A percentile compares a stretch with the other conserved stretches of the same genome.
phyloP scores from a whole-genome alignment of 2,888 invertebrate species.

The Caenorhabditis sinica region DNA sequence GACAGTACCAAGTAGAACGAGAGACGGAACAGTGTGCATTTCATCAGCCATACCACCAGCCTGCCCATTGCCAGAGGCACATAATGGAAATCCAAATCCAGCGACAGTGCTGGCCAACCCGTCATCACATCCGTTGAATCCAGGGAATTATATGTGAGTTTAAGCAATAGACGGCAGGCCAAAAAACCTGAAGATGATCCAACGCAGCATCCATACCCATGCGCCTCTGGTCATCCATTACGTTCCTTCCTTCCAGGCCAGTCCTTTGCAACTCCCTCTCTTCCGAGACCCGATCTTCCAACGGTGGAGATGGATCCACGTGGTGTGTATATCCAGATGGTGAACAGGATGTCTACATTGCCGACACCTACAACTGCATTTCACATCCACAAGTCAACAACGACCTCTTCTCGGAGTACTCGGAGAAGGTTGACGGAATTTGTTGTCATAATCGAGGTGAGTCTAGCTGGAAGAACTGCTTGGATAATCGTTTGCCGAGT shows the following conservation, averaged over 20 bases:
- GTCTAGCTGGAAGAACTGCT: too few species aligned
- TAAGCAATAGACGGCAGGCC: not conserved
- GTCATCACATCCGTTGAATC: slow-evolving; percentile 77
- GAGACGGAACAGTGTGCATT: slow-evolving; percentile 81
- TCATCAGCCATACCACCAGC: slow-evolving; percentile 78
- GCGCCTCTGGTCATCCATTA: too few species aligned
- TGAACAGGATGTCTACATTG: slow-evolving; percentile 78
- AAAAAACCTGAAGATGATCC: too few species aligned
- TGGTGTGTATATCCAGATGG: slow-evolving; percentile 83
- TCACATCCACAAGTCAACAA: slow-evolving; percentile 81
- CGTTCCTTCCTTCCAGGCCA: slow-evolving; percentile 63
- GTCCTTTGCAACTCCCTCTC: slow-evolving; percentile 79
- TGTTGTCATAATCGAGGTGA: slow-evolving; percentile 80
- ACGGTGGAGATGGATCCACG: slow-evolving; percentile 80
- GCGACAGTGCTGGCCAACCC: slow-evolving; percentile 82
- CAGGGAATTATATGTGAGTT: slow-evolving; percentile 78
- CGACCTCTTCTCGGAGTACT: slow-evolving; percentile 79
- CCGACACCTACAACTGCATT: slow-evolving; percentile 81
- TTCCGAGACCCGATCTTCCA: slow-evolving; percentile 75
- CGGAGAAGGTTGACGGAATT: slow-evolving; percentile 80
- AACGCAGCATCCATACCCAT: too few species aligned
- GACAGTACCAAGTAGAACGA: slow-evolving; percentile 73
- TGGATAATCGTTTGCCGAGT: too few species aligned
- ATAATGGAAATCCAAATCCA: slow-evolving; percentile 78
- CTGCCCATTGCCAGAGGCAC: slow-evolving; percentile 80